Base-by-base conservation (phyloP, 2,888 invertebrate species). In the Creontiades dilutus region DNA sequence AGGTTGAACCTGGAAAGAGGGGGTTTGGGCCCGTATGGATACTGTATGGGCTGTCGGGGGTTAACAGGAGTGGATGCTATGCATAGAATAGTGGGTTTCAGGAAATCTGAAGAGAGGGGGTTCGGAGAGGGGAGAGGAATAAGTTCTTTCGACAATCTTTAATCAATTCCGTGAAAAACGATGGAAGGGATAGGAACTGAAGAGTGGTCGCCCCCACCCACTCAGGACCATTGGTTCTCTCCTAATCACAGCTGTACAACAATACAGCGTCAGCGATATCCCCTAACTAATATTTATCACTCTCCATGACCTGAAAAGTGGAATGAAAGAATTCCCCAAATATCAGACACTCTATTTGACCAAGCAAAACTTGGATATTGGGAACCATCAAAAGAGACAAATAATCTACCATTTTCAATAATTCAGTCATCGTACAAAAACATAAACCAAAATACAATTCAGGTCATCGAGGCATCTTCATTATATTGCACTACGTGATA, bases 81-180 rank as follows among this genome's bases (percentile, higher is more conserved):
- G 23, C n/a, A n/a, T 9, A 68, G 23, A 19, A 27, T 23, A 23
- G 68, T 23, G 68, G 68, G 68, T 68, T 68, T 23, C 27, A 19
- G n/a, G 9, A 61, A 19, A 68, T 68, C 68, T 68, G 61, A 23
- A 68, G 68, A 11, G 27, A 23, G 23, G n/a, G 23, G 68, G 68
- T 23, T 23, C 12, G 5, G 19, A 13, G 12, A 68, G 27, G 68
- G 80, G 80, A 80, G 28, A 19, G 48, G 46, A 23, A 80, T 46
- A 28, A 78, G n/a, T 19, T 46, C 23, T 14, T 19, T 19, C 80
- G 19, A 80, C 47, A n/a, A 80, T 80, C 80, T 80, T 80, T 80
- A 80, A 80, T 80, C 80, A 80, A 80, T 80, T 80, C 47, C 80
- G 46, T n/a, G 80, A 48, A 19, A n/a, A 46, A 46, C 80, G 46